phyloP scores from a whole-genome alignment of 1,140 invertebrate species.

The Halesus radiatus region DNA sequence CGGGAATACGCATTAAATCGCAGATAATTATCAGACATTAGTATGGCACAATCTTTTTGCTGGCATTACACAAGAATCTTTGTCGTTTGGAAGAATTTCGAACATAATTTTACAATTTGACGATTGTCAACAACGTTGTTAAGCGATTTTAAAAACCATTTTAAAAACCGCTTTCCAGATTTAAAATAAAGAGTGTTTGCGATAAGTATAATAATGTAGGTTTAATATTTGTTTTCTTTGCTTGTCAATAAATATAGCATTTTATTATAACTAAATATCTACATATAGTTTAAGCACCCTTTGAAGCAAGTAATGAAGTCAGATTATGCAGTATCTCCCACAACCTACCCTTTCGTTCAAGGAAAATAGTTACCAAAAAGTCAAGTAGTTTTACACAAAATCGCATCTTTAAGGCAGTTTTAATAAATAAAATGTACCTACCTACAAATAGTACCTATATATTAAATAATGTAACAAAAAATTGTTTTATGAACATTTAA shows the following conservation, averaged over 20 bases:
- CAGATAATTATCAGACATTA: background rate
- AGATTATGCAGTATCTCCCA: too few relatives aligned
- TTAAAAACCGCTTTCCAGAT: conserved; percentile 10
- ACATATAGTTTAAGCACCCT: too few relatives aligned
- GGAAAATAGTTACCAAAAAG: too few relatives aligned
- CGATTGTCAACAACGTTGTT: conserved; percentile 8
- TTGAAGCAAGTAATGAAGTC: too few relatives aligned
- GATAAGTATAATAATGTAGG: conserved; percentile 13
- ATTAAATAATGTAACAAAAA: too few relatives aligned
- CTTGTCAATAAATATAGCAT: background rate
- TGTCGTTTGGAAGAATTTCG: background rate
- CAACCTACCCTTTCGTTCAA: too few relatives aligned
- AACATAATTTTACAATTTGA: conserved; percentile 27
- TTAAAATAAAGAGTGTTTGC: conserved; percentile 3
- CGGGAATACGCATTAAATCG: background rate
- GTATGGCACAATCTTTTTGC: background rate
- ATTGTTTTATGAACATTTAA: too few relatives aligned
- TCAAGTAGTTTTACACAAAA: too few relatives aligned
- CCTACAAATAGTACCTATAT: too few relatives aligned
- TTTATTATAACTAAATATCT: background rate
- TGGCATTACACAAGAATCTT: background rate
- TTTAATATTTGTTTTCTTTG: background rate
- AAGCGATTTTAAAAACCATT: background rate
- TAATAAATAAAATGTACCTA: too few relatives aligned
- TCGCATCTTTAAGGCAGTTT: too few relatives aligned